Evolutionary conservation across 2,113 vertebrate genomes (phyloP).

Genomic region (Geococcyx californianus): DNA sequence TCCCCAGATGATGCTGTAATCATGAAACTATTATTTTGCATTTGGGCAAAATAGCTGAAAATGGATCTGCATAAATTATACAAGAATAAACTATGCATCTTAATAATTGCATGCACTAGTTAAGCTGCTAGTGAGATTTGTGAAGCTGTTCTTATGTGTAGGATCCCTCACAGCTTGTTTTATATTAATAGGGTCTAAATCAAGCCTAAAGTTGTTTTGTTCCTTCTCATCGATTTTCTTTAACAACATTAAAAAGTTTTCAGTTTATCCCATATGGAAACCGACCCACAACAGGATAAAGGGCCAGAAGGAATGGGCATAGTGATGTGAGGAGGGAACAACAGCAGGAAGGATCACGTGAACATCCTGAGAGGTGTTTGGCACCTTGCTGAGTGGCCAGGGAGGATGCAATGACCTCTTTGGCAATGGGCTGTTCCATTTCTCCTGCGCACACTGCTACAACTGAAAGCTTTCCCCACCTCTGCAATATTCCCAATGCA

Average conservation of each 20-base stretch:
- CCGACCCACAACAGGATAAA: background rate
- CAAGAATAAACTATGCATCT: constrained; percentile 51
- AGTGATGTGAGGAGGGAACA: background rate
- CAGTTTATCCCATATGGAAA: background rate
- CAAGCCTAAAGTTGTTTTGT: background rate
- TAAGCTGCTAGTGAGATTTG: constrained; percentile 33
- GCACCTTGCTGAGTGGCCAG: background rate
- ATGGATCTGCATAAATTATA: constrained; percentile 63
- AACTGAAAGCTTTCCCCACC: background rate
- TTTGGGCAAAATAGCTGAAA: constrained; percentile 59
- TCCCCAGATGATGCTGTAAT: constrained; percentile 57
- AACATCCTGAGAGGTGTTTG: background rate
- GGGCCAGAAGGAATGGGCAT: background rate
- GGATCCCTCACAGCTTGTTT: constrained; percentile 1
- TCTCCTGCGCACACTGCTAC: background rate
- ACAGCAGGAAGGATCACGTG: background rate
- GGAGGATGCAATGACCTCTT: background rate
- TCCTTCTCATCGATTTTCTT: background rate
- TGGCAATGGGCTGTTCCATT: background rate
- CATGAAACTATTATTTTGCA: constrained; percentile 58
- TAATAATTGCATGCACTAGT: constrained; percentile 51
- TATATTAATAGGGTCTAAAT: background rate
- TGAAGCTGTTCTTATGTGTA: background rate
- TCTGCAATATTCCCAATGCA: background rate
- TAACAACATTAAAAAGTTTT: background rate